Conservation (phyloP, 2,113 vertebrate genomes). For the Nerophis ophidion region DNA sequence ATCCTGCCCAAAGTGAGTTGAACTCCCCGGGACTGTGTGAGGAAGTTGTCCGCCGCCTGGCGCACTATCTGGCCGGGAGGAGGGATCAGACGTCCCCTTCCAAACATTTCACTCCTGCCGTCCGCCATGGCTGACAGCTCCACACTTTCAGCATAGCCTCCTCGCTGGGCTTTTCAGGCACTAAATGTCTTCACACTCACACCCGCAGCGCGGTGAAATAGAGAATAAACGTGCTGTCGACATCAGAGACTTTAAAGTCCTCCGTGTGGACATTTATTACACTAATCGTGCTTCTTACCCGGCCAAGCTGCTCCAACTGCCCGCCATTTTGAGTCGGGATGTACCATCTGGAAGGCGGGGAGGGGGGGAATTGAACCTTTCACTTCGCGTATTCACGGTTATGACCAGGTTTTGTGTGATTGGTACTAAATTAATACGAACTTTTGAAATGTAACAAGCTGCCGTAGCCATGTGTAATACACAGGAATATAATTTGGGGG, state of each 20-base stretch:
- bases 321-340: slow-evolving; percentile 56
- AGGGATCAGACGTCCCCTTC: slow-evolving; percentile 59
- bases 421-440: too few relatives aligned
- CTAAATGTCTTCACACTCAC: neutral
- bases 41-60: slow-evolving; percentile 38
- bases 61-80: slow-evolving; percentile 70
- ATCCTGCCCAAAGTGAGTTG: slow-evolving; percentile 73
- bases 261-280: neutral
- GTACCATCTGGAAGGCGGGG: slow-evolving; percentile 4
- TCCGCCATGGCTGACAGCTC: slow-evolving; percentile 39
- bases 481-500: accelerated
- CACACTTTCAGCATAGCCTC: neutral
- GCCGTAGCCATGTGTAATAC: accelerated
- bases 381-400: neutral
- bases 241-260: neutral
- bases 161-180: neutral
- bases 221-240: neutral
- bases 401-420: too few relatives aligned
- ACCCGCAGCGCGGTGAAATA: neutral
- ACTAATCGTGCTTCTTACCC: neutral
- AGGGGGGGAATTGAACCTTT: accelerated
- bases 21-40: slow-evolving; percentile 60
- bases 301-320: neutral
- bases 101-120: slow-evolving; percentile 73
- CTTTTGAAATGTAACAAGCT: accelerated